Base-by-base conservation (phyloP, 2,888 invertebrate genomes). In the Diachrysia chrysitis region DNA sequence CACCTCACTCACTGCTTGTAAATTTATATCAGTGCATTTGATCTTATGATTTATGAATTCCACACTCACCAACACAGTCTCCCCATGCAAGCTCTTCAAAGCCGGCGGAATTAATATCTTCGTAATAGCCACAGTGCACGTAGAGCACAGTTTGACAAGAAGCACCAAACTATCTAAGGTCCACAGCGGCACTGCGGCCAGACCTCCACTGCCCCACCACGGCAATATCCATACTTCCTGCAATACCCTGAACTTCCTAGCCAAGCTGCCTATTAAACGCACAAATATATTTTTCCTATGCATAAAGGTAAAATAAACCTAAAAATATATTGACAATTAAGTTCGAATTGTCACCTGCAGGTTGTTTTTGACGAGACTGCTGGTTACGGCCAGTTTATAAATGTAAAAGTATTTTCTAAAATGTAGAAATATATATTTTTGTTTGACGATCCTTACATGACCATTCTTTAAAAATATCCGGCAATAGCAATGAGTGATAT, bases 211-310 rank as follows among this genome's bases (percentile, higher is more conserved):
- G 0, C 91, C 92, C 93, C 94, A 94, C 93, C 93, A 94, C 1
- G 95, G 94, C 48, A 94, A 76, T 48, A 95, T 89, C 93, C 94
- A 95, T 80, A 89, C 87, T 79, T 95, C 95, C 76, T 95, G 93
- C 12, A 92, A 76, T 4, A 88, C 85, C 76, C 95, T 87, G 66
- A 94, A 95, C 78, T 90, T 93, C 61, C 93, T 87, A 46, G 95
- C 95, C 60, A 92, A 76, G 56, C 78, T 73, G 55, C 92, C 90
- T 77, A 95, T 75, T 10, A 85, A 85, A 73, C 92, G 87, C 65
- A 91, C 87, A 16, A 93, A 82, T 83, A 93, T 85, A 78, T 92
- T 94, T 85, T 85, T 90, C 82, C 88, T 92, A 89, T 87, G 82
- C 93, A 93, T 94, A 87, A 84, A 89, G 82, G 71, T 88, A 75